Conservation (phyloP, 2,888 invertebrate species). For the Meloe dianella region DNA sequence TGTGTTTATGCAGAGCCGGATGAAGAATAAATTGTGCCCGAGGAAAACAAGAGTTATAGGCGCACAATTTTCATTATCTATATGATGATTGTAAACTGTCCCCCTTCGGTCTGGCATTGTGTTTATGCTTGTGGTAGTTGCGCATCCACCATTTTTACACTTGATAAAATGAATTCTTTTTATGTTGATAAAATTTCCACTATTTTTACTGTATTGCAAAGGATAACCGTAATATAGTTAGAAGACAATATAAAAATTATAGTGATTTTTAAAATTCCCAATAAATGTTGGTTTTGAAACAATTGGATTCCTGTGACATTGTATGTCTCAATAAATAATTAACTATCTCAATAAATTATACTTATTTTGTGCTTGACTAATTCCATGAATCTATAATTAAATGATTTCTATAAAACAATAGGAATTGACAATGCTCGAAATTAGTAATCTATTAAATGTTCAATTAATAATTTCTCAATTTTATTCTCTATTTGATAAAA, state of each 20-base stretch:
- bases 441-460: no score
- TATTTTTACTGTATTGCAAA: no score
- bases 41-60: no score
- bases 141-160: background rate
- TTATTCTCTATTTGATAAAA: background rate
- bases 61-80: no score
- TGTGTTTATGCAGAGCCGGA: no score
- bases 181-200: no score
- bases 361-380: background rate
- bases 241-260: background rate
- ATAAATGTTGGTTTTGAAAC: background rate
- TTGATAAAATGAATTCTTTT: background rate
- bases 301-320: background rate
- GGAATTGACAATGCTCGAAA: background rate
- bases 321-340: background rate
- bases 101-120: no score
- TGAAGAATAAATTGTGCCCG: no score
- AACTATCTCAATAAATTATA: background rate
- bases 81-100: no score
- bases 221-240: no score
- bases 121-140: no score
- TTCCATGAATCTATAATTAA: background rate
- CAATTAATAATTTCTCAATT: background rate
- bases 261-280: background rate
- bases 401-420: background rate